Evolutionary conservation across 2,888 invertebrate genomes (phyloP).

Genomic region (Chromoteleia sp.): DNA sequence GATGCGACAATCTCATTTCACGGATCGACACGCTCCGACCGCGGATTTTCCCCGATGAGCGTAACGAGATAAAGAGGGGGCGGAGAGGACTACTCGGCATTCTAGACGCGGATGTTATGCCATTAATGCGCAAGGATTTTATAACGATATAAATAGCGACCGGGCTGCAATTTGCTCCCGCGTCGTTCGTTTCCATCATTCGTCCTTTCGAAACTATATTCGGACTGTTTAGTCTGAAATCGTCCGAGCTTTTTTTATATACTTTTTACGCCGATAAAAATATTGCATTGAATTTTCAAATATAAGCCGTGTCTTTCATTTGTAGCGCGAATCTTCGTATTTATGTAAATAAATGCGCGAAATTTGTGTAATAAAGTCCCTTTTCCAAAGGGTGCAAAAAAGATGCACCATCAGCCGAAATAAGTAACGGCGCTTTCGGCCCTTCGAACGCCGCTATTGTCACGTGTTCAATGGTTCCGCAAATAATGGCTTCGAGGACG

Average conservation of each 20-base stretch:
- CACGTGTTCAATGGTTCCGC: slow-evolving; percentile 39
- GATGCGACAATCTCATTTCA: slow-evolving; percentile 56
- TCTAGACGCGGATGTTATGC: slow-evolving; percentile 57
- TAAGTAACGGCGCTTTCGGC: slow-evolving; percentile 30
- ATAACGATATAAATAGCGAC: slow-evolving; percentile 46
- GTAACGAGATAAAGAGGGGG: slow-evolving; percentile 54
- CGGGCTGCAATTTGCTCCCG: slow-evolving; percentile 23
- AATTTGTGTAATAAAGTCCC: slow-evolving; percentile 34
- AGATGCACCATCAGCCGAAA: slow-evolving; percentile 45
- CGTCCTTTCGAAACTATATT: neutral
- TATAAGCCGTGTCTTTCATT: too few species aligned
- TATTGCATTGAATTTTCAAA: too few species aligned
- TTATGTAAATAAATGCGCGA: neutral
- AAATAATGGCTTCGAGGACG: slow-evolving; percentile 45
- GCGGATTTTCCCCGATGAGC: slow-evolving; percentile 59
- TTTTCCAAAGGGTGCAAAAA: slow-evolving; percentile 17
- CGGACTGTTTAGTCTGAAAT: neutral
- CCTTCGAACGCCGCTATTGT: slow-evolving; percentile 28
- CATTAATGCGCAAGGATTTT: slow-evolving; percentile 54
- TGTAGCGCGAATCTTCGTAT: too few species aligned
- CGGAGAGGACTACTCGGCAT: slow-evolving; percentile 40
- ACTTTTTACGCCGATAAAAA: too few species aligned
- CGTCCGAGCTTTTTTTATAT: too few species aligned
- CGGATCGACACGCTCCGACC: slow-evolving; percentile 60
- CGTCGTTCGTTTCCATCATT: slow-evolving; percentile 24